Evolutionary conservation across 2,113 vertebrate genomes (phyloP), one percentile per base, ranked within the genome.

Genomic region (Gobiocypris rarus): DNA sequence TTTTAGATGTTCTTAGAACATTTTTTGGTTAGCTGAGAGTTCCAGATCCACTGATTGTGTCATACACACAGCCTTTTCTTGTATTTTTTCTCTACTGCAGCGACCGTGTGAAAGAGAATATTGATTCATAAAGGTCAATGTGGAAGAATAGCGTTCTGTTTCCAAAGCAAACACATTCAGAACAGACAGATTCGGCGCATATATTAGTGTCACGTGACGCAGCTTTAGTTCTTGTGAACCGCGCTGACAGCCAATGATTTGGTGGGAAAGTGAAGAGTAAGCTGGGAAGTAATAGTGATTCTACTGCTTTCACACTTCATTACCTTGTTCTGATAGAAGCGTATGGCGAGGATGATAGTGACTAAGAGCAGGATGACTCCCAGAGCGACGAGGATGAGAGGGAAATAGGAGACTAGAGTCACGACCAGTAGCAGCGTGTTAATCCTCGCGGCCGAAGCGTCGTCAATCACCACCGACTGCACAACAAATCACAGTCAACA

Each of bases 391-490:
- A 95, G 88, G 6, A 93, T 11, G 24, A 94, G 90, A 0, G 94
- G 93, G 74, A 94, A 92, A 91, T 93, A 91, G 76, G 93, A 88
- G 63, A 93, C 93, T 1, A 94, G 0, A 1, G 8, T 92, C 73
- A 69, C 81, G 5, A 94, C 92, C 3, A 88, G 26, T 63, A 95
- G 89, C 83, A 95, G 90, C 83, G 92, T 95, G 0, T 91, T 89
- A 0, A 95, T 82, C 83, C 70, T 91, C 0, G 58, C 88, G 0
- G 91, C 93, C 2, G 94, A 94, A 0, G 41, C 91, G 0, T 95
- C 94, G 1, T 94, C 94, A 3, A 95, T 94, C 74, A 89, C 88
- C 79, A 95, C 92, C 1, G 91, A 94, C 95, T 95, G 69, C 24
- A 85, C 67, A 9, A 84, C 9, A 84, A 15, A 86, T 34, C 70